Base-by-base conservation (phyloP, 2,797 vertebrate species). In the Coreius guichenoti region DNA sequence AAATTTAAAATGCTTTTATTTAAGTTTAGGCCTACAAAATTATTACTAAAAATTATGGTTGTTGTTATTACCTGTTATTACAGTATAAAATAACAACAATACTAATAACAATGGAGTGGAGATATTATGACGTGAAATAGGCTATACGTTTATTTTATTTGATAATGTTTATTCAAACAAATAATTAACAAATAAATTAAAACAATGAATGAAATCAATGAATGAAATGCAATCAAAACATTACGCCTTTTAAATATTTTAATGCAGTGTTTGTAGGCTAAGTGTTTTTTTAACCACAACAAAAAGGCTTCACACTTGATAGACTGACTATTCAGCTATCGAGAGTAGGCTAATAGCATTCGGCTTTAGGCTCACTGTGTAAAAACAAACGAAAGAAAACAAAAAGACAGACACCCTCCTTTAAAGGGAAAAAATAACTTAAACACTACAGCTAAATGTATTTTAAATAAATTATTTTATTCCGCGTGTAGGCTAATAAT, bases 251-350 rank as follows among this genome's bases (percentile, higher is more conserved):
- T 39, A 51, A 65, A 11, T 70, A 12, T 51, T 31, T 74, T 5
- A 65, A 72, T 82, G 39, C 69, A 47, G 21, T 73, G 54, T 72
- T 33, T 74, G 19, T 65, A 43, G 39, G 39, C 39, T 43, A 49
- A 63, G 9, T 49, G 21, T 29, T 33, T 65, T 74, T 21, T 39
- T 26, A 47, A 63, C 43, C 39, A n/a, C 29, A 82, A 23, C 26
- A 61, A 33, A 72, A 19, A 81, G 51, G n/a, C 21, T 43, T 72
- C 8, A 61, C 26, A 49, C 19, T 54, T 51, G 19, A 29, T 45
- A 58, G 51, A 31, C 29, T 63, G 13, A 74, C 63, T 26, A 6
- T 26, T 29, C 69, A 14, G 5, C 31, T 39, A 16, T 70, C 36
- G 33, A 56, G 23, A 70, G 31, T 14, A n/a, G n/a, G n/a, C n/a